Evolutionary conservation across 2,113 vertebrate genomes (phyloP).

Genomic region (Callipepla californica): DNA sequence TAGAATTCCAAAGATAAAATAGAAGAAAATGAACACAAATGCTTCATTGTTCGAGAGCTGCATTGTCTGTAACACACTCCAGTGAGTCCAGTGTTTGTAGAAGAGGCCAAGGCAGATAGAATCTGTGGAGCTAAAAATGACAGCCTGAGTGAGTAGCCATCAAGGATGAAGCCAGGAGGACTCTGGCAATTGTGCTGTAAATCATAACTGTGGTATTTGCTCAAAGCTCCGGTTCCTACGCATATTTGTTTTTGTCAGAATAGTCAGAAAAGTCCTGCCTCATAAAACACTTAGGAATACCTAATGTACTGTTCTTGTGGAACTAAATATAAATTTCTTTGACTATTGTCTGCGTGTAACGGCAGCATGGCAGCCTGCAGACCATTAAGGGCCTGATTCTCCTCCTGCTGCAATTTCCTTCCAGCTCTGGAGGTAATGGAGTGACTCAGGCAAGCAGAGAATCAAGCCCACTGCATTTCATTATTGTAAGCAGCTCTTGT

Average conservation of each 20-base stretch:
- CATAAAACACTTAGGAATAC: constrained; percentile 23
- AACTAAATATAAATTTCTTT: neutral
- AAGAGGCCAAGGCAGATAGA: constrained; percentile 44
- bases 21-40: constrained; percentile 58
- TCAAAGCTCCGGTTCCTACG: neutral
- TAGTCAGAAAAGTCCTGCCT: neutral
- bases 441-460: neutral
- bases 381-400: neutral
- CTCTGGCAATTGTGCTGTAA: constrained; percentile 28
- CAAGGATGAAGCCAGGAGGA: neutral
- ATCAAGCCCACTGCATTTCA: neutral
- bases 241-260: neutral
- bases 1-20: constrained; percentile 61
- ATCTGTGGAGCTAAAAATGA: constrained; percentile 46
- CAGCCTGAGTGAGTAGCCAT: constrained; percentile 44
- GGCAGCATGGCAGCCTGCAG: neutral
- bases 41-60: constrained; percentile 53
- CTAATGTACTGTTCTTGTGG: neutral
- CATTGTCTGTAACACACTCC: constrained; percentile 53
- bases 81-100: constrained; percentile 53
- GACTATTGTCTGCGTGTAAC: neutral
- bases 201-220: constrained; percentile 31
- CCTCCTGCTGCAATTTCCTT: neutral
- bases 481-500: neutral
- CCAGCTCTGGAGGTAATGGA: neutral